These are phyloP conservation scores for Phylloscopus whistleri DNA, from an alignment of 2,113 vertebrate genomes.

Conservation along the genomic window DNA sequence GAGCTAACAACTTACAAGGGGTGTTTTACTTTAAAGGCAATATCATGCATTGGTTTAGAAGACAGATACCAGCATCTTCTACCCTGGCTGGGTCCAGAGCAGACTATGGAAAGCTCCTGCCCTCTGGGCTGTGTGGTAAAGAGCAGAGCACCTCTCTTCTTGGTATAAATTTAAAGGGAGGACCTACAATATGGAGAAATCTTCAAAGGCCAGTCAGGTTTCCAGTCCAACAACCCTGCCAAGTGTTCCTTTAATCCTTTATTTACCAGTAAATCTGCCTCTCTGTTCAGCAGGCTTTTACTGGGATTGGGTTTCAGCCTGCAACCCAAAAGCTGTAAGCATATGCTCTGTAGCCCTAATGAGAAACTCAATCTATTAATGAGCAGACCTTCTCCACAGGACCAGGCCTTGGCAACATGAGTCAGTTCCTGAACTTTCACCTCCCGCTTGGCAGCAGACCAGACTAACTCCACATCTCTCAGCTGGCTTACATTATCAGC, in stretches of 20 bases:
- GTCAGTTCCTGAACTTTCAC: constrained; percentile 67
- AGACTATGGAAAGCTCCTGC: neutral
- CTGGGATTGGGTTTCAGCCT: constrained; percentile 46
- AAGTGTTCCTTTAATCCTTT: constrained; percentile 63
- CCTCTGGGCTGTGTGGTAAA: neutral
- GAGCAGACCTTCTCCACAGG: constrained; percentile 53
- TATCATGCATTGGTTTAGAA: neutral
- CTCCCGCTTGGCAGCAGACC: constrained; percentile 55
- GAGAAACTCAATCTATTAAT: constrained; percentile 64
- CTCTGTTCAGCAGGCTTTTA: constrained; percentile 39
- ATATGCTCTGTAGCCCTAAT: constrained; percentile 54
- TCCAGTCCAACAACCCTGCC: constrained; percentile 38
- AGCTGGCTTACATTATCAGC: constrained; percentile 71
- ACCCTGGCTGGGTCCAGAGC: neutral
- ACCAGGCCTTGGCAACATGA: constrained; percentile 60
- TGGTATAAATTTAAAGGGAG: neutral
- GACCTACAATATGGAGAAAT: constrained; percentile 10
- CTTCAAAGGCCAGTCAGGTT: constrained; percentile 54
- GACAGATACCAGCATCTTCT: neutral
- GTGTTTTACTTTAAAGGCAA: neutral
- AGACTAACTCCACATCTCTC: constrained; percentile 58
- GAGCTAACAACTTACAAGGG: neutral
- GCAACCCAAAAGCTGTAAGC: constrained; percentile 35
- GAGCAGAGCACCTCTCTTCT: neutral
- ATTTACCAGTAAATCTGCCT: constrained; percentile 67